Percentiles rank a stretch among this genome's conserved stretches.
These are phyloP conservation scores for Drosophila parvula DNA, from an alignment of 1,140 invertebrate species.

Conservation along the genomic window DNA sequence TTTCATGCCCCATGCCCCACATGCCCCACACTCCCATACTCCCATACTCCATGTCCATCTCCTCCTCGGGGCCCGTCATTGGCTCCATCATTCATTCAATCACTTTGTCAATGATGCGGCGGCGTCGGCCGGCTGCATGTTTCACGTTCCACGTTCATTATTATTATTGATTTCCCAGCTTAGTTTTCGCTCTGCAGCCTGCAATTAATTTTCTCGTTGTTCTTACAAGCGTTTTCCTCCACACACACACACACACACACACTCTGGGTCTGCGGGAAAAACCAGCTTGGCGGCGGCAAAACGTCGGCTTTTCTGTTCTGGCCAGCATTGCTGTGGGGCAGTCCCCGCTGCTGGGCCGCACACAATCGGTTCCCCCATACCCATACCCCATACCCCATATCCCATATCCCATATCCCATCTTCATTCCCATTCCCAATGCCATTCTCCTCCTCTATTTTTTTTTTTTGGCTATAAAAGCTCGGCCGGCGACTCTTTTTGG, in stretches of 20 bases:
- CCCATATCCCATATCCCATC: not conserved
- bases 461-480: conserved; percentile 66
- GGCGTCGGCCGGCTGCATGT: conserved; percentile 43
- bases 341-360: conserved; percentile 17
- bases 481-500: conserved; percentile 49
- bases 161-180: conserved; percentile 81
- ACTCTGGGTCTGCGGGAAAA: conserved; percentile 18
- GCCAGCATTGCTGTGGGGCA: conserved; percentile 60
- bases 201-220: conserved; percentile 80
- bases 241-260: no score
- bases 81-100: conserved; percentile 76
- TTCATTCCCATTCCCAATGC: conserved; percentile 4
- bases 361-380: conserved; percentile 11
- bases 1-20: conserved; percentile 31
- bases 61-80: conserved; percentile 9
- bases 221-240: conserved; percentile 25
- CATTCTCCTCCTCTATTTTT: not conserved
- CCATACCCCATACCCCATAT: not conserved
- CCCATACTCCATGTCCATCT: not conserved
- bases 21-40: conserved; percentile 9
- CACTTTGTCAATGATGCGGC: conserved; percentile 76
- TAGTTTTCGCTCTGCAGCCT: conserved; percentile 67
- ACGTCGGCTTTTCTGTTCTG: conserved; percentile 31
- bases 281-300: conserved; percentile 39
- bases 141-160: conserved; percentile 66